Evolutionary conservation across 2,888 invertebrate species (phyloP).

Genomic region (Eulithis testata): DNA sequence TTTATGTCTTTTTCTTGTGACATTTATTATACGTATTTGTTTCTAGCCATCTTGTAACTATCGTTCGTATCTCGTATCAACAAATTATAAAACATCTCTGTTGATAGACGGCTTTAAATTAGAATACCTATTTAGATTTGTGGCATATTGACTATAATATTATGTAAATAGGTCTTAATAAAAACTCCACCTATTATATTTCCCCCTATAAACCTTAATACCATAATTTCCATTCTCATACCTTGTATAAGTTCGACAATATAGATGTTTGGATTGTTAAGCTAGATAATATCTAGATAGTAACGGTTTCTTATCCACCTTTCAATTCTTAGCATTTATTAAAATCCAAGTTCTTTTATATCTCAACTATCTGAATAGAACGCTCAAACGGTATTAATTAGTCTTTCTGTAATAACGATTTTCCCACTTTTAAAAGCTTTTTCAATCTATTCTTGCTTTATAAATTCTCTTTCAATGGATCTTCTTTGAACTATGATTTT

Average conservation of each 20-base stretch:
- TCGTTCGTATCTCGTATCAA: too few species aligned
- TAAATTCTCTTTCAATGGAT: slow-evolving; percentile 5
- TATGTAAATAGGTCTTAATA: too few species aligned
- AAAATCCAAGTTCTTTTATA: slow-evolving; percentile 3
- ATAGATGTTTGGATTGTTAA: too few species aligned
- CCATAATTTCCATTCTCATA: too few species aligned
- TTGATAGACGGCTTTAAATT: neutral
- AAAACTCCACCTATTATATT: too few species aligned
- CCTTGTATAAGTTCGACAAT: too few species aligned
- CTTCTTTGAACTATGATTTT: too few species aligned
- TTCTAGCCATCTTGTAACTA: neutral
- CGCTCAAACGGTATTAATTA: slow-evolving; percentile 27
- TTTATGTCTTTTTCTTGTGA: neutral
- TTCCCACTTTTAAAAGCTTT: slow-evolving; percentile 8
- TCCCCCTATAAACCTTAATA: too few species aligned
- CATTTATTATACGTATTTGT: slow-evolving; percentile 1
- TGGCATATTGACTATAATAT: too few species aligned
- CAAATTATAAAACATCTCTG: neutral
- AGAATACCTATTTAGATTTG: too few species aligned
- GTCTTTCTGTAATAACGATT: slow-evolving; percentile 18
- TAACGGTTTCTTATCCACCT: too few species aligned
- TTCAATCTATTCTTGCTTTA: slow-evolving; percentile 25
- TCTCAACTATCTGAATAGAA: slow-evolving; percentile 20
- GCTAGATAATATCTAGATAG: too few species aligned
- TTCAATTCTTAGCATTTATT: neutral